Base-by-base conservation (phyloP, 2,113 vertebrate species). In the Sula dactylatra region DNA sequence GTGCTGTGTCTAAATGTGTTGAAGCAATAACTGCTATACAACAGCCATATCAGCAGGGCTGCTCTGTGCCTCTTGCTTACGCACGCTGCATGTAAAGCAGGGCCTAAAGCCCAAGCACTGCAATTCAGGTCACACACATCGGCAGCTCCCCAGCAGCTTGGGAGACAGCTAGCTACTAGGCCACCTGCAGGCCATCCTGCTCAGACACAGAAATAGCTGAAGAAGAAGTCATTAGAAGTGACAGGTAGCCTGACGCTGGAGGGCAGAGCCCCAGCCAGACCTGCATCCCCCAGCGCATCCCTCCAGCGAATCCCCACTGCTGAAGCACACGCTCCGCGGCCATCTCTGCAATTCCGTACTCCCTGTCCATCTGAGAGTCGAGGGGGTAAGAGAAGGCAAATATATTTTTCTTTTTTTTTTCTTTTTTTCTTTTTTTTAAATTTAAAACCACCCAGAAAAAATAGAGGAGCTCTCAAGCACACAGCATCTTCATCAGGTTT, bases 61-160 rank as follows among this genome's bases (percentile, higher is more conserved):
- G 96, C 96, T 97, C 96, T 86, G 97, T 97, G 97, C 97, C 97
- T 98, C 91, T 97, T 58, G 96, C 97, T 94, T 97, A 98, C 94
- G 89, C 97, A 24, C 11, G 36, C 98, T 97, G 98, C 98, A 98
- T 98, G 98, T 96, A 95, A 98, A 98, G 96, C 98, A 98, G 97
- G 65, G 69, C 97, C 93, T 59, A n/a, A 76, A 95, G 94, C 91
- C 69, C 93, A 19, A n/a, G 77, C 64, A 44, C 97, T 84, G 96
- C 91, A 95, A 98, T 97, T 97, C 98, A 95, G 97, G 96, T 96
- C 96, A 95, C 97, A 97, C 91, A 95, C 88, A 72, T 36, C 83
- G 92, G 93, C 98, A 91, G 97, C 97, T 97, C 96, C 94, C 95
- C 69, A 56, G 97, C 97, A 96, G 95, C 96, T 71, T 88, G 58